Evolutionary conservation across 2,888 invertebrate species (phyloP), one percentile per base, ranked within the genome.

Genomic region (Malthinus flaveolus): DNA sequence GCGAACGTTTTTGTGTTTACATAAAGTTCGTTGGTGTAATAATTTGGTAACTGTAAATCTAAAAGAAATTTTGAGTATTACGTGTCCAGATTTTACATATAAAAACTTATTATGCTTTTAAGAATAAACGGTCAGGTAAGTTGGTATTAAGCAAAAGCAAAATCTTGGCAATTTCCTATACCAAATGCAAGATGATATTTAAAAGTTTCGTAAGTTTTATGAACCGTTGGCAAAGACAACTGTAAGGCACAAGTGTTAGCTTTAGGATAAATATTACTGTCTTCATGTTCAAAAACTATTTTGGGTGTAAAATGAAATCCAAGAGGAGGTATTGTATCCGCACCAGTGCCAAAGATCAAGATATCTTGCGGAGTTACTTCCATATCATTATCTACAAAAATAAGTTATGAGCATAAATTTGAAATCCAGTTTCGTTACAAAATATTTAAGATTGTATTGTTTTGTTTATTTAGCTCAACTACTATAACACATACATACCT

Each of bases 401-500:
- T 33, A 33, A 33, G 8, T 33, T 33, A 7, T 33, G 7, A 33
- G 8, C 6, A 8, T 33, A 33, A 8, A 7, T 7, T 7, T 7
- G 8, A 33, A 33, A 33, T 33, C 6, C 6, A 7, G 33, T 8
- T 7, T 33, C 33, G 33, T 33, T 33, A 33, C 33, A 7, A 33
- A 8, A 33, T 33, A 33, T 33, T 33, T 33, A 33, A 33, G 6
- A 33, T 33, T 33, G 8, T 33, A 33, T 8, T 33, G 8, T 33
- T 8, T 7, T 33, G 8, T 33, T 33, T 7, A 33, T 33, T 7
- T 33, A 33, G 8, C 33, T 33, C 8, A 33, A 33, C 12, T 34
- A 33, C 8, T n/a, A n/a, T n/a, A n/a, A n/a, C n/a, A n/a, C n/a
- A n/a, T n/a, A 42, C 46, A 2, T 34, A 53, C 53, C 53, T 46